Conservation (phyloP, 2,797 vertebrate species). For the Sebastes hopkinsi region DNA sequence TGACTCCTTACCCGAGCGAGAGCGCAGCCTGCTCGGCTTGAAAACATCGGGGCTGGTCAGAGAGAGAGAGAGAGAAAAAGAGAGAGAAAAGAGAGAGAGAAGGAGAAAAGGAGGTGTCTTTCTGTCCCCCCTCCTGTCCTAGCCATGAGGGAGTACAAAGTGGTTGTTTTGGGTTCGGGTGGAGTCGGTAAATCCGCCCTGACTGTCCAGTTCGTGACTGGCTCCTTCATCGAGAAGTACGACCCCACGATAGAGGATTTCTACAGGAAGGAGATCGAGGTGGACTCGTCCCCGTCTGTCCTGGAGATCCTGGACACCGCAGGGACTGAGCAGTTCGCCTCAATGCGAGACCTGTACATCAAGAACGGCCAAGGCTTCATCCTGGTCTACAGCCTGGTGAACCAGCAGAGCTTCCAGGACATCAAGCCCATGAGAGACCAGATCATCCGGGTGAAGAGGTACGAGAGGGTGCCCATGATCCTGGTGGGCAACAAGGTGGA, state of each 20-base stretch:
- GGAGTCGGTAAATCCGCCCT: conserved; percentile 94
- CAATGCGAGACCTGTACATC: conserved; percentile 95
- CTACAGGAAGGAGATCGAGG: conserved; percentile 95
- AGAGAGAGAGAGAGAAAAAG: conserved; percentile 26
- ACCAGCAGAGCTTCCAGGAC: conserved; percentile 96
- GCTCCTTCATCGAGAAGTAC: conserved; percentile 94
- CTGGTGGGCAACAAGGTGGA: conserved; percentile 98
- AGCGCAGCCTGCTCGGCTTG: conserved; percentile 60
- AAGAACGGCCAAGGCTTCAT: conserved; percentile 95
- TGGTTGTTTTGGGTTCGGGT: conserved; percentile 93
- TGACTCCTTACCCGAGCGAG: conserved; percentile 43
- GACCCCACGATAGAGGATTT: conserved; percentile 96
- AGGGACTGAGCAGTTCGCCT: conserved; percentile 94
- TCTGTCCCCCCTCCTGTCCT: background rate
- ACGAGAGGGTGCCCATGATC: conserved; percentile 96
- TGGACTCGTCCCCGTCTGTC: conserved; percentile 94
- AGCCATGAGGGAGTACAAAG: conserved; percentile 94
- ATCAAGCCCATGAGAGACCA: conserved; percentile 96
- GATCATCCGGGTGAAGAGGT: conserved; percentile 95
- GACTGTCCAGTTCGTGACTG: conserved; percentile 94
- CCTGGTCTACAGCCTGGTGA: conserved; percentile 92
- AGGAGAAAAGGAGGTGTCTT: conserved; percentile 69
- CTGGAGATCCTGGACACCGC: conserved; percentile 95
- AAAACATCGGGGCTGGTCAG: conserved; percentile 77
- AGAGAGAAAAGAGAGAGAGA: too few relatives aligned